These are phyloP conservation scores for Chlorodrepanis virens DNA, from an alignment of 2,113 vertebrate species.

Conservation along the genomic window DNA sequence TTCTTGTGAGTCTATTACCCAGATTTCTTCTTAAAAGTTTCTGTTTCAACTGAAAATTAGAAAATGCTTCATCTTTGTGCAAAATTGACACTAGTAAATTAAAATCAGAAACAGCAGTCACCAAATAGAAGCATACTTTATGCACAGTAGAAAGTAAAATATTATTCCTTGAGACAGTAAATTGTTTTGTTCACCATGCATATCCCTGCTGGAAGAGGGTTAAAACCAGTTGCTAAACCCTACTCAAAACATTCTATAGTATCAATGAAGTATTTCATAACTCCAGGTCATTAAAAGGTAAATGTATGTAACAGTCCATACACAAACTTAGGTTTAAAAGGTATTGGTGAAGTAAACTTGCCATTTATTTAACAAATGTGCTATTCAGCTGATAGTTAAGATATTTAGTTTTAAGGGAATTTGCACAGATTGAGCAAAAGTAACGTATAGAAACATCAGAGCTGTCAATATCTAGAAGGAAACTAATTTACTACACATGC, in stretches of 20 bases:
- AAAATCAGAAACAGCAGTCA: neutral
- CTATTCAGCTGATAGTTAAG: neutral
- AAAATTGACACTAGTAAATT: neutral
- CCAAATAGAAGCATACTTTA: neutral
- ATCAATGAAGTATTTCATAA: neutral
- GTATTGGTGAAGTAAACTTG: neutral
- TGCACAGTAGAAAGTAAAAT: neutral
- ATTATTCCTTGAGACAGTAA: neutral
- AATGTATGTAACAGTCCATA: neutral
- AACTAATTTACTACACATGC: neutral
- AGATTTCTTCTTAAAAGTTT: neutral
- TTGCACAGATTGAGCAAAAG: neutral
- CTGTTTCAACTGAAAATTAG: neutral
- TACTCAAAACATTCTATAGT: neutral
- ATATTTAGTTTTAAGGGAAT: neutral
- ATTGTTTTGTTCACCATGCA: accelerated
- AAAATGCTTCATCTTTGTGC: neutral
- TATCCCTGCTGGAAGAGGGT: neutral
- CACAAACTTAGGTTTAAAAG: neutral
- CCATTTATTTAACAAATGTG: neutral
- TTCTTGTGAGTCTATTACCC: neutral
- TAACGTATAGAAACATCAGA: neutral
- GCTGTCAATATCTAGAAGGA: neutral
- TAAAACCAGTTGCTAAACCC: neutral
- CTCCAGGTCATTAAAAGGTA: neutral